Base-by-base conservation (phyloP, 2,888 invertebrate genomes). In the Stomorhina lunata region DNA sequence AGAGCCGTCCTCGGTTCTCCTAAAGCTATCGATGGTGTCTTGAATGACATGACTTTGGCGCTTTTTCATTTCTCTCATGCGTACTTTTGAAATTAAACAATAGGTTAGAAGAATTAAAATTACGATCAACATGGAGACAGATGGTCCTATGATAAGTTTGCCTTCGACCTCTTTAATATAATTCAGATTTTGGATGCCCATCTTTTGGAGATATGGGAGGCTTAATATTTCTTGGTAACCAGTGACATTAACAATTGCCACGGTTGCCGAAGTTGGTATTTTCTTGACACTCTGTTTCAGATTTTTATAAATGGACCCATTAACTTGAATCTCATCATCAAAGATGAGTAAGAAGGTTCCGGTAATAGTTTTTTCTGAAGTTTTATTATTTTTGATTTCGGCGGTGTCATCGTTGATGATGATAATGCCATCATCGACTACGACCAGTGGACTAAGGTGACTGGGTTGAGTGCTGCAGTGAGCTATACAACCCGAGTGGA, bases 151-250 rank as follows among this genome's bases (percentile, higher is more conserved):
- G n/a, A 37, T 25, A 68, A 48, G 32, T 68, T 68, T 40, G 27
- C 34, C 27, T 27, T 50, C 50, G 48, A 27, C 50, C 22, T 27
- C 25, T 50, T 22, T 22, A 50, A 50, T 50, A 25, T 27, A 27
- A n/a, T 22, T 25, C 27, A 50, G 25, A 50, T n/a, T 50, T 12
- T 50, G n/a, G 10, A 27, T 50, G 6, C 27, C 27, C 50, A 50
- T 25, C 15, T 10, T 59, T 9, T n/a, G 57, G 5, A 71, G 37
- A n/a, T 65, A 63, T 7, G 63, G 29, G 4, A 73, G 50, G 53
- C 73, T 73, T n/a, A 73, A 15, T 73, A 73, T 45, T 53, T 73
- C 73, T 2, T 65, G 63, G 27, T 73, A 29, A 10, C 29, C 29
- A 12, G 73, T 73, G 6, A 63, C 34, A 25, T 73, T 55, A 25